phyloP scores from a whole-genome alignment of 53 echinoderm and acorn worm species.

The Temnopleurus reevesii region DNA sequence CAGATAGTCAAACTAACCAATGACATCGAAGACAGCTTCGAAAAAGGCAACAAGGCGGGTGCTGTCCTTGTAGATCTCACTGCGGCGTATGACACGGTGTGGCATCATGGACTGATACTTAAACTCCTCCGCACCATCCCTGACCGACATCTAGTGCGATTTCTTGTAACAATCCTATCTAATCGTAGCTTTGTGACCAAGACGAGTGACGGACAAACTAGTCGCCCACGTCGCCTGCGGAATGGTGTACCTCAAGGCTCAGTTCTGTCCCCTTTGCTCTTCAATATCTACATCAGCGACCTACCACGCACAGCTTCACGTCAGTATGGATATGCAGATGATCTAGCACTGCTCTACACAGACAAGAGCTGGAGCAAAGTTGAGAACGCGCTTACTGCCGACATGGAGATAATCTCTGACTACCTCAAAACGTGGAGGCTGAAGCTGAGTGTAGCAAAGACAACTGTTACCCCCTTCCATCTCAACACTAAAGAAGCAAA shows the following conservation, averaged over 20 bases:
- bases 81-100: constrained; percentile 67
- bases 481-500: too few relatives aligned
- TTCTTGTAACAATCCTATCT: constrained; percentile 46
- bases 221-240: constrained; percentile 24
- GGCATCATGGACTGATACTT: constrained; percentile 56
- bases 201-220: constrained; percentile 60
- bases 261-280: constrained; percentile 36
- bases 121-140: constrained; percentile 56
- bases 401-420: constrained; percentile 37
- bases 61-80: constrained; percentile 62
- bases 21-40: constrained; percentile 56
- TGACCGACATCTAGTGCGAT: constrained; percentile 53
- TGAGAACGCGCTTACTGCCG: constrained; percentile 46
- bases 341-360: too few relatives aligned
- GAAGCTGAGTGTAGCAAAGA: too few relatives aligned
- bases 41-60: constrained; percentile 58
- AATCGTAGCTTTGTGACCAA: constrained; percentile 62
- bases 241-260: constrained; percentile 63
- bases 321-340: constrained; percentile 61
- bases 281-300: too few relatives aligned
- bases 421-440: constrained; percentile 59
- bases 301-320: constrained; percentile 51
- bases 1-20: constrained; percentile 54
- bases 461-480: too few relatives aligned
- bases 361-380: too few relatives aligned